Percentiles rank a stretch among this genome's conserved stretches.
Conservation (phyloP, 1,140 invertebrate genomes). For the Nephotettix cincticeps region DNA sequence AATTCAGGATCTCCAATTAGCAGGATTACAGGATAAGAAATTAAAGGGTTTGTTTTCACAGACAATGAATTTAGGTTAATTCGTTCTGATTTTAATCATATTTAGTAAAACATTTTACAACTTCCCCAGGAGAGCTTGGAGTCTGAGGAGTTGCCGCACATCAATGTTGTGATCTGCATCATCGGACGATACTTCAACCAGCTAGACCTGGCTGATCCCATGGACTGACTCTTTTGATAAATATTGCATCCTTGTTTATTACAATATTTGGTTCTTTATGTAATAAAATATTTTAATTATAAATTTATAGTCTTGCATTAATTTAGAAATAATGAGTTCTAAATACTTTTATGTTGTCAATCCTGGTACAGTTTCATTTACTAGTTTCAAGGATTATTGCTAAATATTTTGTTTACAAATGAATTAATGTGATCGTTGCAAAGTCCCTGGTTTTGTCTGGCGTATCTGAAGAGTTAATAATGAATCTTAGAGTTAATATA, state of each 20-base stretch:
- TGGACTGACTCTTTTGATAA: background rate
- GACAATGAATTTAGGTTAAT: too few species aligned
- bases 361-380: background rate
- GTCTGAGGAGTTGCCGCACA: background rate
- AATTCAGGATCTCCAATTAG: too few species aligned
- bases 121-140: background rate
- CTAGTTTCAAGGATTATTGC: too few species aligned
- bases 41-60: too few species aligned
- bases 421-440: too few species aligned
- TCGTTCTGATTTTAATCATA: too few species aligned
- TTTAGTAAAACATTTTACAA: too few species aligned
- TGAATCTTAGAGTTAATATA: too few species aligned
- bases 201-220: background rate
- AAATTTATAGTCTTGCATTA: background rate
- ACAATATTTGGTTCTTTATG: background rate
- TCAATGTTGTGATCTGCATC: background rate
- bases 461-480: too few species aligned
- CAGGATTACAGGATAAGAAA: too few species aligned
- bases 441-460: too few species aligned
- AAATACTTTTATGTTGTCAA: background rate
- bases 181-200: conserved; percentile 1
- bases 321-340: background rate
- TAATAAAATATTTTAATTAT: background rate
- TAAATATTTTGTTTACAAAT: too few species aligned
- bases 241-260: background rate